Evolutionary conservation across 2,888 invertebrate species (phyloP), one percentile per base, ranked within the genome.

Genomic region (Hydrotaea cyrtoneurina): DNA sequence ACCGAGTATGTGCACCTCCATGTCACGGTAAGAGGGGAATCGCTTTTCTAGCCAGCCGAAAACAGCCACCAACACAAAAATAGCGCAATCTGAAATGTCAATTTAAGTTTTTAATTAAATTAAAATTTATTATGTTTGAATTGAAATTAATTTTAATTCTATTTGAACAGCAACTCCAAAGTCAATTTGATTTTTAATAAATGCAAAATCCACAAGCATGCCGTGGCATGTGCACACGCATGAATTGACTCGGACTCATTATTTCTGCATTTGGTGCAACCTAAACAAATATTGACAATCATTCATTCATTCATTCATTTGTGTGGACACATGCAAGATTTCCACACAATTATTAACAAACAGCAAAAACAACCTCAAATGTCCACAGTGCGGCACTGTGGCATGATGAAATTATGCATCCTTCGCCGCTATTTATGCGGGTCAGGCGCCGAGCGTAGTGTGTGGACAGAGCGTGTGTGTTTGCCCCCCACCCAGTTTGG

Each of bases 231-330:
- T 53, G 66, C 50, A 31, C n/a, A 71, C 43, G 55, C 53, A 78
- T 72, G 71, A 64, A 77, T 55, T 59, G 55, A 53, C 53, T 17
- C 55, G 39, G 46, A 69, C 64, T 72, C 78, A 80, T 83, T 86
- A 75, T 81, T 77, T 55, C n/a, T 71, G 39, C 57, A 31, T 36
- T 83, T 73, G 74, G 74, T 53, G 17, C 66, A 73, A 59, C 71
- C 74, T 75, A 85, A 82, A 78, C 77, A 84, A 86, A 84, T 86
- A 84, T 86, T 86, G 82, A 84, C 86, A 66, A 19, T 74, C 36
- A 21, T 59, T 39, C 50, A 31, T 23, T 26, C 62, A 21, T 77
- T 19, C 64, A 55, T 39, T 64, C 77, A 79, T 79, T 81, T 83
- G 75, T 75, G 57, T 77, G 82, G 73, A 59, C 62, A 50, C 78